Conservation (phyloP, 2,888 invertebrate species). For the Eurytoma californica region DNA sequence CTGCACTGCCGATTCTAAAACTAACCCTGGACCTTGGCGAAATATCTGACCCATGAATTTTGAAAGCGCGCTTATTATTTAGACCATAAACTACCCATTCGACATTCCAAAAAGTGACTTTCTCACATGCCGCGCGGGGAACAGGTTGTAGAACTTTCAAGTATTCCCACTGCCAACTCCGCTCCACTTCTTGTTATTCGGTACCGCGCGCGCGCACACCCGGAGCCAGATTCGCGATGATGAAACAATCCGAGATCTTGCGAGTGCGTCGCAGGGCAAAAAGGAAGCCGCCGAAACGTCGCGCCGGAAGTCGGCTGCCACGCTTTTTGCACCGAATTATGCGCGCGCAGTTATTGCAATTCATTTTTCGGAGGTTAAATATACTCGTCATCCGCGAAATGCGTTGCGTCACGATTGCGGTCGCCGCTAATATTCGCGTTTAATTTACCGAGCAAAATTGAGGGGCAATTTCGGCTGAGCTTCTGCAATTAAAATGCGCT, state of each 20-base stretch:
- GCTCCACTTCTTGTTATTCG: constrained; percentile 17
- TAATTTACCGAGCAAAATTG: background rate
- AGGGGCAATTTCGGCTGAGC: background rate
- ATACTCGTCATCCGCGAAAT: too few species aligned
- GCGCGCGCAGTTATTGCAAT: too few species aligned
- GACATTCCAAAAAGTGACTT: constrained; percentile 14
- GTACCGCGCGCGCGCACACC: background rate
- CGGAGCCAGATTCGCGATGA: background rate
- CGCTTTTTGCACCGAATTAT: background rate
- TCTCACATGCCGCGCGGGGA: constrained; percentile 11
- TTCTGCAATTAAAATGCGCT: constrained; percentile 1
- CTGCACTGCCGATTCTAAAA: too few species aligned
- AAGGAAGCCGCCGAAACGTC: background rate
- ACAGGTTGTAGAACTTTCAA: constrained; percentile 2
- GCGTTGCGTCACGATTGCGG: background rate
- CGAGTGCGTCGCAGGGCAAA: constrained; percentile 3
- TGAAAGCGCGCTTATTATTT: background rate
- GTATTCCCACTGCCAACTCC: constrained; percentile 2
- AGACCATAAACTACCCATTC: background rate
- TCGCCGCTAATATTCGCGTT: too few species aligned
- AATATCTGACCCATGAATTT: background rate
- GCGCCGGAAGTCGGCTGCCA: too few species aligned
- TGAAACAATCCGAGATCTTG: constrained; percentile 30
- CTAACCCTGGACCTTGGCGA: too few species aligned
- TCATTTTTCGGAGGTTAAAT: too few species aligned